These are phyloP conservation scores for Falcunculus frontatus DNA, from an alignment of 2,113 vertebrate species.

Conservation along the genomic window DNA sequence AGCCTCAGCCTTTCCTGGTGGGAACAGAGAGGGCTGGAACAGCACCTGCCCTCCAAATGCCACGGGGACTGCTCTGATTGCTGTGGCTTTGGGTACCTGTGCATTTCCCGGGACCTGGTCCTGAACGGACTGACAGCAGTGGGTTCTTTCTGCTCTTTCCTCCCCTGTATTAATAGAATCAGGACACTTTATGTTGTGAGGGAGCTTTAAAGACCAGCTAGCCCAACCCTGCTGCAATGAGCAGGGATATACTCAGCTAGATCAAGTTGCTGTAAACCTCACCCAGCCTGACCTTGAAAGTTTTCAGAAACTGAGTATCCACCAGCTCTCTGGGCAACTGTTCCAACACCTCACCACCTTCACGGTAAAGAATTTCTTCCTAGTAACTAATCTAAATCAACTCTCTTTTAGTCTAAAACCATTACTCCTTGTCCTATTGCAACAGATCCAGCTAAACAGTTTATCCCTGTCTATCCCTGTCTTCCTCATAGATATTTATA, in stretches of 20 bases:
- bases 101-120: accelerated
- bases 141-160: neutral
- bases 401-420: neutral
- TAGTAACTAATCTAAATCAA: neutral
- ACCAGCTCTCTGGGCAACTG: neutral
- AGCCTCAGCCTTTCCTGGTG: neutral
- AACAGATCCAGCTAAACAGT: neutral
- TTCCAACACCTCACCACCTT: neutral
- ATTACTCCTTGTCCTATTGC: neutral
- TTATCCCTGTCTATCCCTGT: neutral
- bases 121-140: accelerated
- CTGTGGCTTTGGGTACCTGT: accelerated
- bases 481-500: neutral
- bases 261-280: neutral
- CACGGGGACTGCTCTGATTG: neutral
- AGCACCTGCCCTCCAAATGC: neutral
- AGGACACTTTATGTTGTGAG: neutral
- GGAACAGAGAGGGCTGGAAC: neutral
- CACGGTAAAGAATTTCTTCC: neutral
- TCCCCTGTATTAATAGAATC: neutral
- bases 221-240: accelerated
- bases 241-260: neutral
- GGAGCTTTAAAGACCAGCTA: neutral
- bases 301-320: neutral
- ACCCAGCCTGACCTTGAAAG: neutral